Conservation (phyloP, 2,797 vertebrate species). For the Epinephelus malabaricus region DNA sequence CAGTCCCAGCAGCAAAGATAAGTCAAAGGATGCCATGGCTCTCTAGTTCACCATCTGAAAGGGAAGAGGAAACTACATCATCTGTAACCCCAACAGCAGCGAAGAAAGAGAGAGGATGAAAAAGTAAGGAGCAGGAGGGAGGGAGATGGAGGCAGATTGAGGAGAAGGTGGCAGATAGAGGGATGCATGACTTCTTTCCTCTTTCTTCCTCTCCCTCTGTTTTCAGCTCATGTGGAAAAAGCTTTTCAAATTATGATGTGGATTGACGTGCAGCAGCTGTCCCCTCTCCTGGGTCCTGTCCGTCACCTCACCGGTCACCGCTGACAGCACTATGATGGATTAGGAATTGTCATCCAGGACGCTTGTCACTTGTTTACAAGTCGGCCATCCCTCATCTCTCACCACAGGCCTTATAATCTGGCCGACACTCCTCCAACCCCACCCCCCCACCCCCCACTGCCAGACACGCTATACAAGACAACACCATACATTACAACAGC, state of each 20-base stretch:
- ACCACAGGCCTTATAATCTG: conserved; percentile 82
- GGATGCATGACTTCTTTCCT: conserved; percentile 41
- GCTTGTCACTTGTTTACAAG: conserved; percentile 90
- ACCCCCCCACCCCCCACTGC: conserved; percentile 50
- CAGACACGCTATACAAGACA: conserved; percentile 81
- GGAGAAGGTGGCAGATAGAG: conserved; percentile 40
- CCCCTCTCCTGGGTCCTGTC: conserved; percentile 82
- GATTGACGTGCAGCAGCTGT: conserved; percentile 86
- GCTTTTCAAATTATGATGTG: conserved; percentile 87
- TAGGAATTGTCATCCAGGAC: conserved; percentile 90
- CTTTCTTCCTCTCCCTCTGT: conserved; percentile 36
- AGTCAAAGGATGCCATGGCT: neutral
- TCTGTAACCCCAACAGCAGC: conserved; percentile 1
- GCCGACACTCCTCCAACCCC: conserved; percentile 66
- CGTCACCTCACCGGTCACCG: conserved; percentile 79
- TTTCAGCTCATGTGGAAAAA: conserved; percentile 68
- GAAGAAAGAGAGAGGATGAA: neutral
- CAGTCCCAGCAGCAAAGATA: neutral
- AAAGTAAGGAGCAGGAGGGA: conserved; percentile 4
- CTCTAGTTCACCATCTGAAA: conserved; percentile 3
- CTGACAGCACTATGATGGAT: conserved; percentile 90
- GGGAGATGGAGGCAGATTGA: conserved; percentile 37
- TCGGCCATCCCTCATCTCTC: conserved; percentile 87
- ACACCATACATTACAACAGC: conserved; percentile 82
- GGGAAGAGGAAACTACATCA: conserved; percentile 10